phyloP scores from a whole-genome alignment of 2,888 invertebrate species.

The Scotopteryx bipunctaria region DNA sequence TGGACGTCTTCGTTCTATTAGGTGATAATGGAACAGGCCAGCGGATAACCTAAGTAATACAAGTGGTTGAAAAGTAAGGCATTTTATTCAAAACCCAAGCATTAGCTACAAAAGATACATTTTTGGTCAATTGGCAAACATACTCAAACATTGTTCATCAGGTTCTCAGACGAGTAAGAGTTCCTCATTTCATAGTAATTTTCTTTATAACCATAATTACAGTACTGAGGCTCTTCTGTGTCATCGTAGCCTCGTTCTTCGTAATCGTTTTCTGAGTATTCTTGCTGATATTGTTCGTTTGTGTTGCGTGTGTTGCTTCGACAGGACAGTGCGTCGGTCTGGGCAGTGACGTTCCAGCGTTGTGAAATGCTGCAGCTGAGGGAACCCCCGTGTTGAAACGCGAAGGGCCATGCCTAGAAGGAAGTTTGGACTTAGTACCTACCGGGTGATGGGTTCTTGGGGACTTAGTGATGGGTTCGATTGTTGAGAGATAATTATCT shows the following conservation, averaged over 20 bases:
- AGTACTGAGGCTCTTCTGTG: slow-evolving; percentile 60
- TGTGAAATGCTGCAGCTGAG: slow-evolving; percentile 75
- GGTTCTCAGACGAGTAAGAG: slow-evolving; percentile 59
- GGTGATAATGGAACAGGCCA: too few species aligned
- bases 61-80: slow-evolving; percentile 6
- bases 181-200: slow-evolving; percentile 70
- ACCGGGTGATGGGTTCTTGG: too few species aligned
- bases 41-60: too few species aligned
- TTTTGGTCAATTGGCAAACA: slow-evolving; percentile 15
- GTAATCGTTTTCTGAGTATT: slow-evolving; percentile 71
- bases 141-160: slow-evolving; percentile 57
- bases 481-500: too few species aligned
- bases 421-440: neutral
- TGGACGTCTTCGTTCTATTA: too few species aligned
- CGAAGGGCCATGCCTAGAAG: slow-evolving; percentile 92
- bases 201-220: slow-evolving; percentile 71
- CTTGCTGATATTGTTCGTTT: slow-evolving; percentile 55
- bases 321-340: slow-evolving; percentile 41
- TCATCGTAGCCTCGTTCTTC: slow-evolving; percentile 69
- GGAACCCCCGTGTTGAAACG: slow-evolving; percentile 86
- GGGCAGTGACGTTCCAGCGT: slow-evolving; percentile 67
- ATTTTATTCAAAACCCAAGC: slow-evolving; percentile 20
- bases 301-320: slow-evolving; percentile 41
- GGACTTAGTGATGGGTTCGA: too few species aligned
- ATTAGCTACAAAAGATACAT: slow-evolving; percentile 8